phyloP scores from a whole-genome alignment of 2,888 invertebrate species.

The Macrosiphum euphorbiae region DNA sequence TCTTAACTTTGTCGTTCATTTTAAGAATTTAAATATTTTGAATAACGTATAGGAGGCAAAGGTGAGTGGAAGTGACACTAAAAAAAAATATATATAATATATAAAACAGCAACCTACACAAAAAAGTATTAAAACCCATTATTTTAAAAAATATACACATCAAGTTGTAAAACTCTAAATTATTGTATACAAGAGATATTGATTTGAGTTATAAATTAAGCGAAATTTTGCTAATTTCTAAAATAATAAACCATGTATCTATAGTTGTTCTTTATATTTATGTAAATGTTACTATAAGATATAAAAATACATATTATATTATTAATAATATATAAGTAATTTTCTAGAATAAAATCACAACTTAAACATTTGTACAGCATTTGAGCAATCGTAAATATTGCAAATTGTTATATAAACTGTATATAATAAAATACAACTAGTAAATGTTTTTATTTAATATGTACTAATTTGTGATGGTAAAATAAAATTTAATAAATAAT shows the following conservation, averaged over 20 bases:
- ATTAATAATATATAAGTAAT: background rate
- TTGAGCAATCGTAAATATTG: background rate
- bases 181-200: background rate
- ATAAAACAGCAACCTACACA: background rate
- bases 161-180: background rate
- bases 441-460: too few relatives aligned
- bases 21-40: background rate
- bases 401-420: background rate
- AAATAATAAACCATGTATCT: background rate
- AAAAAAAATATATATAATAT: background rate
- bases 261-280: background rate
- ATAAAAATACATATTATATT: background rate
- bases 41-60: background rate
- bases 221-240: background rate
- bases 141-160: background rate
- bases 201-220: background rate
- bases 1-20: background rate
- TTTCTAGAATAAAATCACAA: background rate
- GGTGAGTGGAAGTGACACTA: background rate
- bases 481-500: background rate
- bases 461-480: too few relatives aligned
- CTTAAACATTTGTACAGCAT: background rate
- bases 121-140: background rate
- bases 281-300: background rate
- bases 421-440: background rate